Conservation (phyloP, 2,113 vertebrate genomes). For the Neotragus pygmaeus region DNA sequence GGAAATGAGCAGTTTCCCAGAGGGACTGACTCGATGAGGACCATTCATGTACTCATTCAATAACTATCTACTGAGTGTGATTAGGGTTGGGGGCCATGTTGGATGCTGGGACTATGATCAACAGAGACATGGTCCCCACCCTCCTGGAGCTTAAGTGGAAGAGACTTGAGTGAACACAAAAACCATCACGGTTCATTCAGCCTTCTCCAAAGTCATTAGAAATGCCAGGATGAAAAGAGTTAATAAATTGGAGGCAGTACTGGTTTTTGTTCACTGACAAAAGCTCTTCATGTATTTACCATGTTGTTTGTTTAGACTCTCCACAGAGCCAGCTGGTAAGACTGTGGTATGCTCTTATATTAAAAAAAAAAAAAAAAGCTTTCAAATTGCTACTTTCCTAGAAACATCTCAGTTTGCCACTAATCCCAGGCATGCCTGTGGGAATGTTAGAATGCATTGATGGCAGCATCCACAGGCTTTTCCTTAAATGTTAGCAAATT, state of each 20-base stretch:
- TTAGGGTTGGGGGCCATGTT: background rate
- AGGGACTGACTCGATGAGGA: background rate
- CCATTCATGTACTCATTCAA: background rate
- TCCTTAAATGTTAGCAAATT: conserved; percentile 47
- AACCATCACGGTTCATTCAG: background rate
- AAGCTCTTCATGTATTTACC: background rate
- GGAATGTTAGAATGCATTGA: background rate
- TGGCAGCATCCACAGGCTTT: background rate
- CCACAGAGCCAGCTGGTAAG: background rate
- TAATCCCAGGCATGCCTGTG: conserved; percentile 45
- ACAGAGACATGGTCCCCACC: background rate
- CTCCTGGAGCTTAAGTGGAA: background rate
- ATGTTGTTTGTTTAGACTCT: background rate
- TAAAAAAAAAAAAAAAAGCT: background rate
- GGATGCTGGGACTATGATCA: background rate
- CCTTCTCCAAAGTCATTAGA: background rate
- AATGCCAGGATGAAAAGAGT: background rate
- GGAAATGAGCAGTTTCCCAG: background rate
- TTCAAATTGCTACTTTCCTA: conserved; percentile 56
- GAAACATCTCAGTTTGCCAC: conserved; percentile 23
- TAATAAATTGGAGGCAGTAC: background rate
- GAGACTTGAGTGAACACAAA: background rate
- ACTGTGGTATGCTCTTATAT: background rate
- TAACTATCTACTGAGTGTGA: background rate
- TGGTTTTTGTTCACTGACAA: background rate